A percentile compares a stretch with the other conserved stretches of the same genome.
phyloP scores from a whole-genome alignment of 1,140 invertebrate genomes.

The Notospermus geniculatus region DNA sequence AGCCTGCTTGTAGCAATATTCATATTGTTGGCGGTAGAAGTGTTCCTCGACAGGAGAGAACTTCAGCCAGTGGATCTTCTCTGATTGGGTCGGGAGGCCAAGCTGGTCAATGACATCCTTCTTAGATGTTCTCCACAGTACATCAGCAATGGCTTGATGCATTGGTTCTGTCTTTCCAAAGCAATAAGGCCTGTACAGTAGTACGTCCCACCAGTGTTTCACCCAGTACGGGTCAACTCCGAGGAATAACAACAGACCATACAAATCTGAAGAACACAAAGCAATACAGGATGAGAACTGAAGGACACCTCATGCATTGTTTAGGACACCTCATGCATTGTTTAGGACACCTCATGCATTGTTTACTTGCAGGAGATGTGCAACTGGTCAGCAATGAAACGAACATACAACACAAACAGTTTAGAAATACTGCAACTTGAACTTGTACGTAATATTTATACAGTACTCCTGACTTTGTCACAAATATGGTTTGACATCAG shows the following conservation, averaged over 20 bases:
- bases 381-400: no score
- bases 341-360: no score
- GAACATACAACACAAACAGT: no score
- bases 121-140: constrained; percentile 72
- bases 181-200: constrained; percentile 62
- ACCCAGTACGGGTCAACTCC: constrained; percentile 63
- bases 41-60: constrained; percentile 65
- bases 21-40: constrained; percentile 61
- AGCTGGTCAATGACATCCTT: constrained; percentile 65
- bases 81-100: constrained; percentile 57
- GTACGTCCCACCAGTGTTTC: constrained; percentile 60
- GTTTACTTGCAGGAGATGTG: no score
- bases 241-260: constrained; percentile 70
- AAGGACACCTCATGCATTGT: no score
- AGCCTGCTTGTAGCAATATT: constrained; percentile 51
- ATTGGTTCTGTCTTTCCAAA: constrained; percentile 57
- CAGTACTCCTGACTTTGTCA: no score
- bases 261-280: constrained; percentile 65
- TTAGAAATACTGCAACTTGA: no score
- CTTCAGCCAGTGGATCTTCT: constrained; percentile 58
- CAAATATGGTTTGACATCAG: no score
- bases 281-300: no score
- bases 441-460: no score
- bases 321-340: no score
- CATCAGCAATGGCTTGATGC: constrained; percentile 60